Percentiles rank a stretch among this genome's conserved stretches.
Conservation (phyloP, 2,888 invertebrate genomes). For the Scaptomyza parva region DNA sequence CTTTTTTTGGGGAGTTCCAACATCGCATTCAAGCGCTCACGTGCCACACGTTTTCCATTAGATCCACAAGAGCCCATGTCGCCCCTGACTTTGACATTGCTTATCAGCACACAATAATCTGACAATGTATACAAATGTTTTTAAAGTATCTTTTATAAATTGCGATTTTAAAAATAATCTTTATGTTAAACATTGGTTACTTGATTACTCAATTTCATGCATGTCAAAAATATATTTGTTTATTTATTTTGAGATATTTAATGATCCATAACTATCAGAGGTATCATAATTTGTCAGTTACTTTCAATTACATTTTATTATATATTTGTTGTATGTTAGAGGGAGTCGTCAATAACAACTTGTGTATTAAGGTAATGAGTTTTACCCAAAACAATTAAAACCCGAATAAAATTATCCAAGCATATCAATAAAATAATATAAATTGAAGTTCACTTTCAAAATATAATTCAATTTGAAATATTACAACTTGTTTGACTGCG, state of each 20-base stretch:
- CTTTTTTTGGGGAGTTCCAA: conserved; percentile 31
- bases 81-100: conserved; percentile 32
- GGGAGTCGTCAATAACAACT: conserved; percentile 2
- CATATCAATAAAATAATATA: conserved; percentile 40
- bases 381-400: conserved; percentile 31
- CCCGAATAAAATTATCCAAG: conserved; percentile 18
- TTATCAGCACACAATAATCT: conserved; percentile 17
- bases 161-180: background rate
- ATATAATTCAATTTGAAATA: conserved; percentile 24
- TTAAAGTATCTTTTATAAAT: conserved; percentile 20
- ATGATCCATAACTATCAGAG: conserved; percentile 48
- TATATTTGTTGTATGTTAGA: background rate
- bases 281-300: conserved; percentile 18
- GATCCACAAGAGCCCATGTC: background rate
- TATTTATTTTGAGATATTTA: conserved; percentile 22
- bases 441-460: conserved; percentile 15
- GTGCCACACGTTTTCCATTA: conserved; percentile 49
- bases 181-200: background rate
- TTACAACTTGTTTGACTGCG: background rate
- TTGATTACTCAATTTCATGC: background rate
- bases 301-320: conserved; percentile 8
- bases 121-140: background rate
- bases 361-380: background rate
- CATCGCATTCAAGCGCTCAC: conserved; percentile 30
- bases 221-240: background rate